Evolutionary conservation across 1,140 invertebrate genomes (phyloP).

Genomic region (Goniozus legneri): DNA sequence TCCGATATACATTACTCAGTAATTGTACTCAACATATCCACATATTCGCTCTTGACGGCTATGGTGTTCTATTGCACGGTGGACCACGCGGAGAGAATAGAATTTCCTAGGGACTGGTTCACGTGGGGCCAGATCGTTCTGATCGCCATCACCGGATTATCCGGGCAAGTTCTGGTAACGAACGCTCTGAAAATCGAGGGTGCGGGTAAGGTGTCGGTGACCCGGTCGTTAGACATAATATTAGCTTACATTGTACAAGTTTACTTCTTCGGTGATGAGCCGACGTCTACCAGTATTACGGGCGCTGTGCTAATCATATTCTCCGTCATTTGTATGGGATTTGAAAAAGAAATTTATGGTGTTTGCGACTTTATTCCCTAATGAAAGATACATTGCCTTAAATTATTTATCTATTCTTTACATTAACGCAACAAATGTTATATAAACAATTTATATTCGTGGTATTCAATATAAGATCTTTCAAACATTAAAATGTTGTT

Average conservation of each 20-base stretch:
- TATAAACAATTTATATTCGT: constrained; percentile 21
- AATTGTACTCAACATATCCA: constrained; percentile 52
- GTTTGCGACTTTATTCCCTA: constrained; percentile 48
- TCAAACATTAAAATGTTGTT: too few species aligned
- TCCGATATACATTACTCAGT: constrained; percentile 55
- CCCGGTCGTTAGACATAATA: constrained; percentile 55
- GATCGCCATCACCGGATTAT: constrained; percentile 45
- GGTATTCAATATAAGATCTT: too few species aligned
- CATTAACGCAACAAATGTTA: constrained; percentile 17
- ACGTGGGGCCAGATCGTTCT: constrained; percentile 45
- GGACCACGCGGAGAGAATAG: constrained; percentile 25
- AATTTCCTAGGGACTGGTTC: constrained; percentile 35
- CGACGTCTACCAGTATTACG: constrained; percentile 45
- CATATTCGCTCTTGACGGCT: constrained; percentile 48
- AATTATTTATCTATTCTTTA: constrained; percentile 20
- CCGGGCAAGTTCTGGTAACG: constrained; percentile 53
- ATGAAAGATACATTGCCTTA: constrained; percentile 22
- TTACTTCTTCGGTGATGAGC: constrained; percentile 53
- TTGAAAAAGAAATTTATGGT: constrained; percentile 51
- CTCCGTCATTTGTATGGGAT: constrained; percentile 54
- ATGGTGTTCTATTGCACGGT: constrained; percentile 38
- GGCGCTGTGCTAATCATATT: constrained; percentile 52
- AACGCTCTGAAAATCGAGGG: constrained; percentile 54
- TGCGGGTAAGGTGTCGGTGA: constrained; percentile 56
- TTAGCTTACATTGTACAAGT: constrained; percentile 55